phyloP scores from a whole-genome alignment of 2,113 vertebrate genomes.

The Protobothrops flavoviridis region DNA sequence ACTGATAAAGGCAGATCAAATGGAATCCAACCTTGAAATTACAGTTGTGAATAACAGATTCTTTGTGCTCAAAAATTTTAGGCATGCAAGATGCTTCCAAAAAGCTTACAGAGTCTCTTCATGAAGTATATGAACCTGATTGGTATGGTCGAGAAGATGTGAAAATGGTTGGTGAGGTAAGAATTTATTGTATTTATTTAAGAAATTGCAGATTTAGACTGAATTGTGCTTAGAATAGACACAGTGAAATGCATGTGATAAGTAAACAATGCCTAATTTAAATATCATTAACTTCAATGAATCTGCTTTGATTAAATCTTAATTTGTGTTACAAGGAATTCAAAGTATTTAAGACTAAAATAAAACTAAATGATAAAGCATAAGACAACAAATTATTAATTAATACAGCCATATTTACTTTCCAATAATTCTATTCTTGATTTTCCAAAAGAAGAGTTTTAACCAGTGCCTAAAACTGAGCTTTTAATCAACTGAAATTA shows the following conservation, averaged over 20 bases:
- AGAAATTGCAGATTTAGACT: not conserved
- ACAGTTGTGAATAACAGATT: not conserved
- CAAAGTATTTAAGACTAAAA: not conserved
- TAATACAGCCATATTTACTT: not conserved
- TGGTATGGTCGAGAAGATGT: conserved; percentile 96
- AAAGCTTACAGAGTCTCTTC: conserved; percentile 94
- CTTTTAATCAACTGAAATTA: not conserved
- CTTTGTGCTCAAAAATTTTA: conserved; percentile 55
- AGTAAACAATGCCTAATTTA: not conserved
- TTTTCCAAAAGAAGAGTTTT: not conserved
- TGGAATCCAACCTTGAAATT: not conserved
- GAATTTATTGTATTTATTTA: conserved; percentile 19
- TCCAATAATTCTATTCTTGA: not conserved
- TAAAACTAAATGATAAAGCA: not conserved
- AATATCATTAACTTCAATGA: not conserved
- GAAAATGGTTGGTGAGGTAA: conserved; percentile 91
- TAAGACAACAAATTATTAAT: not conserved
- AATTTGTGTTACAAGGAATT: not conserved
- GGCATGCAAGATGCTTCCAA: conserved; percentile 98
- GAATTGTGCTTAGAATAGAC: not conserved
- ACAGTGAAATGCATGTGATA: not conserved
- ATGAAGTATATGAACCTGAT: conserved; percentile 96
- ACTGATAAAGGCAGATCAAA: not conserved
- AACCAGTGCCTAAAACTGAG: not conserved
- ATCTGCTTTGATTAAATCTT: not conserved